These are phyloP conservation scores for Brenthis daphne DNA, from an alignment of 2,888 invertebrate genomes.

Conservation along the genomic window DNA sequence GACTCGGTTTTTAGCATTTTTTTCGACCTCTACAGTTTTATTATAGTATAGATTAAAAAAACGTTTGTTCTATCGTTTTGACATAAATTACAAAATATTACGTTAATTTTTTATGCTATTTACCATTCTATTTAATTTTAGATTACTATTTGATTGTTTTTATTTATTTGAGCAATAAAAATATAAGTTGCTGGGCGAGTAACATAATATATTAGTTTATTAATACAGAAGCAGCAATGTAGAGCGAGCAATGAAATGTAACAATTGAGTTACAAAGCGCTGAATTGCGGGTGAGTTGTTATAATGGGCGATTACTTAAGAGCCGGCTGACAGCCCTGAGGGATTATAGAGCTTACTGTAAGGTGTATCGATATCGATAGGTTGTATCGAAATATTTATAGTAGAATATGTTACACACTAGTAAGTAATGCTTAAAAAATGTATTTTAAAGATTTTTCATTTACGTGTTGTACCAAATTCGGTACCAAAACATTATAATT, in stretches of 20 bases:
- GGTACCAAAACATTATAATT: constrained; percentile 28
- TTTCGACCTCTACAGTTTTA: no score
- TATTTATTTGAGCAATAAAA: neutral
- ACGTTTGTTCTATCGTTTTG: no score
- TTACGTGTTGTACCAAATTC: neutral
- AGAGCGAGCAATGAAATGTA: constrained; percentile 13
- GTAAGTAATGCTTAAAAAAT: no score
- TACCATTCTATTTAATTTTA: no score
- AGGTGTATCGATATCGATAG: constrained; percentile 34
- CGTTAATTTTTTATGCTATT: no score
- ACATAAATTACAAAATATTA: no score
- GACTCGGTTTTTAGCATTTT: no score
- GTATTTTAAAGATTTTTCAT: neutral
- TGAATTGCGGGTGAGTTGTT: constrained; percentile 59
- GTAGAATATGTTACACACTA: no score
- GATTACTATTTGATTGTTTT: no score
- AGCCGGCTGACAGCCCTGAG: constrained; percentile 60
- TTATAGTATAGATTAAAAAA: no score
- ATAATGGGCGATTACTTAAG: constrained; percentile 69
- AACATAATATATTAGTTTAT: neutral
- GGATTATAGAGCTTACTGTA: constrained; percentile 48
- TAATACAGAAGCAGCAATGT: constrained; percentile 15
- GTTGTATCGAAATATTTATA: neutral
- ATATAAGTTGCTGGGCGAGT: constrained; percentile 12
- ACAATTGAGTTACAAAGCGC: constrained; percentile 39